These are phyloP conservation scores for Lysiphlebus fabarum DNA, from an alignment of 1,140 invertebrate genomes.

Conservation along the genomic window DNA sequence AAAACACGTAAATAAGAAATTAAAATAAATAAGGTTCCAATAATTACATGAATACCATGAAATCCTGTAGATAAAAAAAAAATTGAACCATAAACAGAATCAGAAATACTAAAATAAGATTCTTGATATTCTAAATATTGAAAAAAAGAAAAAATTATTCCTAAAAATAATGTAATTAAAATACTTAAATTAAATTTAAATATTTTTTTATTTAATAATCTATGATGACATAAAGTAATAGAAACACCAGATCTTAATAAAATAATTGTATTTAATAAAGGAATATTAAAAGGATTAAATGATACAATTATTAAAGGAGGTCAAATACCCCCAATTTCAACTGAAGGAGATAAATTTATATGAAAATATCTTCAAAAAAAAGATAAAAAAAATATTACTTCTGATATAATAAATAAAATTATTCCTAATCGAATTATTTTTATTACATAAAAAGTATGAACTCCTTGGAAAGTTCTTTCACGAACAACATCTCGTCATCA, in stretches of 20 bases:
- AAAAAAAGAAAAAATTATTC: constrained; percentile 56
- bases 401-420: constrained; percentile 64
- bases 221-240: constrained; percentile 60
- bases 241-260: constrained; percentile 58
- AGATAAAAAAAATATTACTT: constrained; percentile 62
- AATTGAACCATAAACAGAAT: constrained; percentile 63
- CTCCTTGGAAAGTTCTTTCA: constrained; percentile 59
- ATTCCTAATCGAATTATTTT: constrained; percentile 59
- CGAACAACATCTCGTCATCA: constrained; percentile 65
- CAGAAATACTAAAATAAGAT: constrained; percentile 57
- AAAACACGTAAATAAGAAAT: constrained; percentile 56
- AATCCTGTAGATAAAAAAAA: constrained; percentile 74
- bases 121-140: constrained; percentile 54
- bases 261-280: constrained; percentile 63
- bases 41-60: constrained; percentile 69
- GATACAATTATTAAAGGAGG: constrained; percentile 44
- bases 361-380: constrained; percentile 69
- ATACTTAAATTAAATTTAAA: constrained; percentile 47
- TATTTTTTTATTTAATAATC: constrained; percentile 56
- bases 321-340: constrained; percentile 62
- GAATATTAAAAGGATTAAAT: constrained; percentile 49
- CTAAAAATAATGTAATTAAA: constrained; percentile 58
- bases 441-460: constrained; percentile 50
- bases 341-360: constrained; percentile 58
- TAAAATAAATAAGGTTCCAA: constrained; percentile 64